phyloP scores from a whole-genome alignment of 2,888 invertebrate genomes.

The Rhabditoides inermis region DNA sequence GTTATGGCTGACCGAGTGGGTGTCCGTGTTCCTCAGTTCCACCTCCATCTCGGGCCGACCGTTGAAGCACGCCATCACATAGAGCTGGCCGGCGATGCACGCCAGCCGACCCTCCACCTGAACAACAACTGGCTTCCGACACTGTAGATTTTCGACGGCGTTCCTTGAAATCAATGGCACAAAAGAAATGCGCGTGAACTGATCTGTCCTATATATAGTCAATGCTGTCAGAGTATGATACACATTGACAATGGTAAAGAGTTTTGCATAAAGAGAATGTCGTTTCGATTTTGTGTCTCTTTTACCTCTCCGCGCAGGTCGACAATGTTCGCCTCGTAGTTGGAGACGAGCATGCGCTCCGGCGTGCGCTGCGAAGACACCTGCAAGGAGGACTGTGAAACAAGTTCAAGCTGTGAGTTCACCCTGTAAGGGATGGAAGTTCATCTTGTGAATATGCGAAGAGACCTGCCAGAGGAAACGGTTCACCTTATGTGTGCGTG shows the following conservation, averaged over 20 bases:
- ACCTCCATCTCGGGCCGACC: constrained; percentile 46
- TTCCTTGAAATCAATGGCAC: not conserved
- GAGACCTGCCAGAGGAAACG: not conserved
- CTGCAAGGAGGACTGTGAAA: too few relatives aligned
- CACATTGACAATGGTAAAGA: too few relatives aligned
- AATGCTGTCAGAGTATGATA: too few relatives aligned
- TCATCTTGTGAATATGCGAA: too few relatives aligned
- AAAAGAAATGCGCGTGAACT: not conserved
- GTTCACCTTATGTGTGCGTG: too few relatives aligned
- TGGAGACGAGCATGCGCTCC: constrained; percentile 41
- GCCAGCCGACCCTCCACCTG: constrained; percentile 49
- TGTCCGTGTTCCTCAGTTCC: constrained; percentile 33
- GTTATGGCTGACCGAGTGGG: constrained; percentile 29
- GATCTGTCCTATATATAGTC: too few relatives aligned
- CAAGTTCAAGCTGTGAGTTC: too few relatives aligned
- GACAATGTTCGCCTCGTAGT: constrained; percentile 38
- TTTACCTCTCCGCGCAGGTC: constrained; percentile 45
- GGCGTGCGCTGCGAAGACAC: constrained; percentile 41
- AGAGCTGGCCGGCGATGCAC: constrained; percentile 48
- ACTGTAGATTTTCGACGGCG: not conserved
- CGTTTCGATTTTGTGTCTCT: too few relatives aligned
- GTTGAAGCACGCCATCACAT: constrained; percentile 50
- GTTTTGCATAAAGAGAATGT: too few relatives aligned
- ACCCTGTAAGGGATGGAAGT: too few relatives aligned
- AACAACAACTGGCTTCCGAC: constrained; percentile 1